Evolutionary conservation across 2,888 invertebrate genomes (phyloP), one percentile per base, ranked within the genome.

Genomic region (Mythimna ferrago): DNA sequence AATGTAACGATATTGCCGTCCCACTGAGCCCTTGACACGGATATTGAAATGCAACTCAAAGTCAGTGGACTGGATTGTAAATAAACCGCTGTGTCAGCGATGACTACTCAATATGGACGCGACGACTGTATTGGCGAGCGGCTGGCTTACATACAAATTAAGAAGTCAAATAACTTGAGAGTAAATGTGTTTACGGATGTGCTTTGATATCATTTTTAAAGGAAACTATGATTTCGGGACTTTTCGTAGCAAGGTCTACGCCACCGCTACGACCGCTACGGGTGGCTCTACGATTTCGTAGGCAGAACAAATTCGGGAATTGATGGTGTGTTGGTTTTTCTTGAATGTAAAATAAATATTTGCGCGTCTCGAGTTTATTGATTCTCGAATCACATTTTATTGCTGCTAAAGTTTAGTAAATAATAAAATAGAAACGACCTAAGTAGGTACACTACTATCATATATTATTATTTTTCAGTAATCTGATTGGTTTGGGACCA

Each of bases 1-100:
- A 69, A 75, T 80, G 65, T 79, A 78, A 78, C 67, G 73, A 84
- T 80, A 81, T 77, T 82, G 75, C 84, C 79, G 82, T 84, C 84
- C 82, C 80, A 80, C 71, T 75, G 66, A 86, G 84, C 81, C 93
- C 93, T 93, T 92, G 93, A 88, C 93, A 92, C 85, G 85, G 88
- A 88, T 92, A 91, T 89, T 89, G 85, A 88, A 89, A 89, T 89
- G 87, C 88, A 87, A 83, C 86, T 90, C 90, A 91, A 91, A 91
- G 92, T 89, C 91, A 90, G 84, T 81, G 85, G 84, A 87, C 89
- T 86, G 88, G 89, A 88, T 89, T 86, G 85, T 86, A 86, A 90
- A 90, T 89, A 88, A 90, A 87, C 80, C 74, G 77, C 87, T 80
- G 83, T 73, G 86, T 90, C 88, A 87, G 84, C 78, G 86, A 84